Conservation (phyloP, 2,797 vertebrate genomes). For the Lepus oiostolus region DNA sequence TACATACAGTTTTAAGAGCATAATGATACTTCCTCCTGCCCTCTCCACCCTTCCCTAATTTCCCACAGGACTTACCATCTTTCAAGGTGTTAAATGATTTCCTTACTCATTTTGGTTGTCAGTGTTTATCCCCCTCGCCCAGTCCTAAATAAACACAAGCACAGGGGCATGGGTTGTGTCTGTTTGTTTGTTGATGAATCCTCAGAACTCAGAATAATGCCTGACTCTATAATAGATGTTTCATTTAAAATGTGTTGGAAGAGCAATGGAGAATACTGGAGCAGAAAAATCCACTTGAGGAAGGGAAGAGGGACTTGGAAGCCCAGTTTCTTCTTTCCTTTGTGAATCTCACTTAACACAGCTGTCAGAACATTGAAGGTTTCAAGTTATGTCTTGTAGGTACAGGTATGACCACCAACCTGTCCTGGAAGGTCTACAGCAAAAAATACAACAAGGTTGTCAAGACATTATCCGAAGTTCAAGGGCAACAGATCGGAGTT, state of each 20-base stretch:
- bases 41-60: background rate
- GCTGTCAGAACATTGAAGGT: too few species aligned
- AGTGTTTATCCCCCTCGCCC: background rate
- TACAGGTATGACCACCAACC: background rate
- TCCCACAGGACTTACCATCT: background rate
- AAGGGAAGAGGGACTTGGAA: background rate
- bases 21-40: too few species aligned
- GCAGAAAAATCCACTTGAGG: background rate
- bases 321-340: background rate
- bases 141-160: background rate
- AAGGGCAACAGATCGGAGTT: background rate
- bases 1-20: too few species aligned
- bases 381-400: background rate
- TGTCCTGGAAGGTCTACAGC: background rate
- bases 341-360: background rate
- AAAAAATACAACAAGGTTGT: background rate
- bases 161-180: background rate
- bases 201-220: background rate
- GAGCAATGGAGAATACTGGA: background rate
- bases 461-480: background rate
- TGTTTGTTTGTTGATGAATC: background rate
- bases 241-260: background rate
- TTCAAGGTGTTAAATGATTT: background rate
- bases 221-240: background rate
- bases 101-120: background rate